Base-by-base conservation (phyloP, 2,797 vertebrate genomes). In the Gymnopithys bicolor region DNA sequence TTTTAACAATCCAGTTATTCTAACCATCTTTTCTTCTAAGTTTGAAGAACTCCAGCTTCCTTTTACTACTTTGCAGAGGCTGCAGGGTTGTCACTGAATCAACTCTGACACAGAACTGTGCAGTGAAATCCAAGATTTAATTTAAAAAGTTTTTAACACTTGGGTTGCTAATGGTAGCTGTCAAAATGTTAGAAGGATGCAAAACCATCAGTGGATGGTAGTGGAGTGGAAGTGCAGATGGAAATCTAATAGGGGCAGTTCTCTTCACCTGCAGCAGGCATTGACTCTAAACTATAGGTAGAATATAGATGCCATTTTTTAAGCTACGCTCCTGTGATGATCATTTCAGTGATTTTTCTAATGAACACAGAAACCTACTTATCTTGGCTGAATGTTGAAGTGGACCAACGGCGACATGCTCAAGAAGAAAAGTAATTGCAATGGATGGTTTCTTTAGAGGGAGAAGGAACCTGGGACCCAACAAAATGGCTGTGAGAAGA, bases 1-100 rank as follows among this genome's bases (percentile, higher is more conserved):
- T 93, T 91, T 83, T 79, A 67, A 87, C 93, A 74, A 73, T 81
- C 30, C 52, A 88, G n/a, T 70, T 69, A 51, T 69, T 70, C 45
- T 80, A 94, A 64, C 55, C 32, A 74, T 59, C 73, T 87, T 89
- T 91, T 91, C 30, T 75, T 81, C 63, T 52, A 73, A 63, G 55
- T 88, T 84, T 75, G 58, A 92, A 91, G 43, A 81, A 84, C 19
- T 84, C 46, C 16, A 76, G 11, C 19, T 86, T 93, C 32, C 58
- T 92, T 69, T 23, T 27, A 46, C n/a, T 68, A 23, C 37, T 69
- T 78, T 33, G 19, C 32, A 87, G 32, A 13, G 43, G 35, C 55
- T 84, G 60, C 22, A 87, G 43, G 51, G 89, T 85, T 90, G 30
- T 86, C 53, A 63, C 39, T 59, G 53, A 78, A 63, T 27, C 76